These are phyloP conservation scores for Drosophila grimshawi DNA, from an alignment of 1,140 invertebrate species.

Conservation along the genomic window DNA sequence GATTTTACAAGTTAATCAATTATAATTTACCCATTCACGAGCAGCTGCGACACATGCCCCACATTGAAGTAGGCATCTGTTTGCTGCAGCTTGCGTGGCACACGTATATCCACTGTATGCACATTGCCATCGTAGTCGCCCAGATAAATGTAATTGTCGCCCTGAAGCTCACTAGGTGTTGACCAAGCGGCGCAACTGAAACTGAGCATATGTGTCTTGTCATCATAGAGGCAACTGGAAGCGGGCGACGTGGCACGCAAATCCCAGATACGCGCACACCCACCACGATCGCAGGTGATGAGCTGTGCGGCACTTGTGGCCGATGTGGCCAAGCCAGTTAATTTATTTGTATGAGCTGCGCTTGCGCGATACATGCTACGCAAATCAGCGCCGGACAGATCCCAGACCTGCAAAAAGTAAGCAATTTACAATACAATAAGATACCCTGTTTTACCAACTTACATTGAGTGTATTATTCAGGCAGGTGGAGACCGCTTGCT, in stretches of 20 bases:
- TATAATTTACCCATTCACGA: slow-evolving; percentile 54
- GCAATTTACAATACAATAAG: background rate
- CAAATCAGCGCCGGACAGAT: slow-evolving; percentile 61
- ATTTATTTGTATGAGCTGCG: slow-evolving; percentile 46
- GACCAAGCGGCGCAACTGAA: slow-evolving; percentile 59
- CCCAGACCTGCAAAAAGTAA: slow-evolving; percentile 52
- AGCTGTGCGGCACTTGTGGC: slow-evolving; percentile 23
- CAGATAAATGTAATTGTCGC: slow-evolving; percentile 57
- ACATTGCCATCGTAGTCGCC: slow-evolving; percentile 67
- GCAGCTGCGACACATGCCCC: slow-evolving; percentile 34
- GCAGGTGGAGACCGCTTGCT: slow-evolving; percentile 51
- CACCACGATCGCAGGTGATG: slow-evolving; percentile 70
- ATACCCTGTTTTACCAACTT: background rate
- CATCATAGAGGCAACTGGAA: slow-evolving; percentile 54
- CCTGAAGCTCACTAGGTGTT: slow-evolving; percentile 41
- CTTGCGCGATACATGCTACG: slow-evolving; percentile 41
- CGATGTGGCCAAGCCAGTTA: slow-evolving; percentile 60
- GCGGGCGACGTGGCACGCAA: slow-evolving; percentile 47
- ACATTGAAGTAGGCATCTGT: slow-evolving; percentile 45
- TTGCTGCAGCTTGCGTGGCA: slow-evolving; percentile 38
- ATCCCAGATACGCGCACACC: slow-evolving; percentile 65
- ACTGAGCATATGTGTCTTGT: slow-evolving; percentile 41
- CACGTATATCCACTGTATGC: slow-evolving; percentile 58
- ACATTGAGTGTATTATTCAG: slow-evolving; percentile 55
- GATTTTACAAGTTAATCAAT: background rate